A percentile compares a stretch with the other conserved stretches of the same genome.
phyloP scores from a whole-genome alignment of 2,888 invertebrate species.

The Yponomeuta evonymella region DNA sequence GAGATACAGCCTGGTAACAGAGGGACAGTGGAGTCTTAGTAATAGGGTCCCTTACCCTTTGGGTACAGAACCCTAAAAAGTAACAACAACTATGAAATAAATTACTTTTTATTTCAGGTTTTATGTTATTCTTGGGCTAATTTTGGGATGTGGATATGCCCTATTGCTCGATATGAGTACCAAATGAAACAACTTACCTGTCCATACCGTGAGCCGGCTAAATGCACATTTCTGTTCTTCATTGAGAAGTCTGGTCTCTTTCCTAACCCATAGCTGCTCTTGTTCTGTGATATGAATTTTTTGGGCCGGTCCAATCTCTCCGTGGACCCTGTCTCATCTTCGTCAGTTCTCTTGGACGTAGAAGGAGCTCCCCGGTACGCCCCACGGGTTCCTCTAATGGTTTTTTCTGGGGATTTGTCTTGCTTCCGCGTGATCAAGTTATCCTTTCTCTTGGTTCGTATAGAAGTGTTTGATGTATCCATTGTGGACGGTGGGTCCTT shows the following conservation, averaged over 20 bases:
- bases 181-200: conserved; percentile 48
- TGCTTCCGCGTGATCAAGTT: conserved; percentile 70
- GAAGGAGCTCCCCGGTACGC: conserved; percentile 64
- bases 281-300: conserved; percentile 68
- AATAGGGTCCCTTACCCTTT: no score
- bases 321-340: conserved; percentile 58
- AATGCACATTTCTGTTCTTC: conserved; percentile 69
- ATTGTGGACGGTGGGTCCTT: conserved; percentile 38
- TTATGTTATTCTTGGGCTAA: no score
- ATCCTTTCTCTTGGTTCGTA: conserved; percentile 64
- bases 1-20: no score
- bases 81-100: no score
- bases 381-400: conserved; percentile 63
- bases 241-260: conserved; percentile 69
- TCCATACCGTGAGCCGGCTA: conserved; percentile 68
- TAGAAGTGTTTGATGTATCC: conserved; percentile 66
- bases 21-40: no score
- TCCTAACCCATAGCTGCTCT: conserved; percentile 61
- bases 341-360: conserved; percentile 58
- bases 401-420: conserved; percentile 72
- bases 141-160: no score
- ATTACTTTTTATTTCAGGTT: no score
- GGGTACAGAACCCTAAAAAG: no score
- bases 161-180: background rate
- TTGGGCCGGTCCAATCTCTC: conserved; percentile 71